Base-by-base conservation (phyloP, 37 sponge, comb jelly and placozoan species). In the Aphrocallistes beatrix region DNA sequence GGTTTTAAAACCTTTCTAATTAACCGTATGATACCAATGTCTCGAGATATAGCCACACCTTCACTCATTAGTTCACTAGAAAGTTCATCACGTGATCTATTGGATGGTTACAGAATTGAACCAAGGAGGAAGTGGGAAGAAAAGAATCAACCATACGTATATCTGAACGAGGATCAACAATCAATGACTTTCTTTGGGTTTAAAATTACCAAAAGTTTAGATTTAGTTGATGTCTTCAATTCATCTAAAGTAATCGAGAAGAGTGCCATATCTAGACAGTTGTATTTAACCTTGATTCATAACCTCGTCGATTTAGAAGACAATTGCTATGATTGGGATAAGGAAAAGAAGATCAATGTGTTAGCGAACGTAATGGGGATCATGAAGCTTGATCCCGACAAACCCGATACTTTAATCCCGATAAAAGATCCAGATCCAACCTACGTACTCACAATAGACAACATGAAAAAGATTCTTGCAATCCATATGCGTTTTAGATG, bases 141-240 rank as follows among this genome's bases (percentile, higher is more conserved):
- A 25, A 83, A 82, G 1, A 40, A 49, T 81, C 98, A 94, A 38
- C 98, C 98, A 0, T 97, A 97, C 84, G 82, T 97, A 38, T 94
- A 93, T 84, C 93, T 97, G 83, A 94, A 97, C 50, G 81, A 89
- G 81, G 95, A 97, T 50, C 36, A 81, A 48, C 75, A 60, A 32
- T 32, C 75, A 13, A 84, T 94, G 81, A 93, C 98, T 1, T 97
- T 97, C 82, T 83, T 97, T 69, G 98, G 95, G 21, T 90, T 97
- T 38, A 86, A 81, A 38, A 34, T 86, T 0, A 51, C 48, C 17
- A 37, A 83, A 1, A 40, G 13, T 23, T 38, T 50, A 0, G 37
- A 39, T 3, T 49, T 38, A 1, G 38, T 86, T 25, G 37, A 83
- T 8, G 21, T 85, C 38, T 47, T 69, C 25, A 82, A 38, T 60